Evolutionary conservation across 2,113 vertebrate species (phyloP).

Genomic region (Steatornis caripensis): DNA sequence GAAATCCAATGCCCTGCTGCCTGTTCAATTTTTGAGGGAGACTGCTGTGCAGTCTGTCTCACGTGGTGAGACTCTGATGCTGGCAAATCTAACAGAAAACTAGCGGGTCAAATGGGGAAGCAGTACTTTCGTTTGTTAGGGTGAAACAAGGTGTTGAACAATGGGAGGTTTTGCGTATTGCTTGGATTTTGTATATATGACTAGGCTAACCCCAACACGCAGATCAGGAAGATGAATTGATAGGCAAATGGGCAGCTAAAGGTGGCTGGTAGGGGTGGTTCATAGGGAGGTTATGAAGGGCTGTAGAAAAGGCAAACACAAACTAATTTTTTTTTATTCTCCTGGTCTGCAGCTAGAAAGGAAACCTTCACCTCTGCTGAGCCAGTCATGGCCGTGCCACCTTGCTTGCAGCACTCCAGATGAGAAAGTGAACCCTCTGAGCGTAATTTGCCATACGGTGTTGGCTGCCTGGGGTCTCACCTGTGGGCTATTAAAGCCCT

Average conservation of each 20-base stretch:
- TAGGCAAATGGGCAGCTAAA: not conserved
- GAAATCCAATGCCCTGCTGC: not conserved
- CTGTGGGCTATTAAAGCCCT: not conserved
- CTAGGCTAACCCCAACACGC: too few species aligned
- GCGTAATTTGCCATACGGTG: not conserved
- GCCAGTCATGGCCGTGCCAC: not conserved
- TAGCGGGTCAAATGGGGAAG: not conserved
- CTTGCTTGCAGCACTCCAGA: not conserved
- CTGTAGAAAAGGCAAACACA: not conserved
- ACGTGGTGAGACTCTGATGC: not conserved
- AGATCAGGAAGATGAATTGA: not conserved
- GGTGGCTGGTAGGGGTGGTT: not conserved
- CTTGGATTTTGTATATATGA: not conserved
- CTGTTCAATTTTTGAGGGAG: not conserved
- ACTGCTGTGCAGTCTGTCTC: not conserved
- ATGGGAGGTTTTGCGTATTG: not conserved
- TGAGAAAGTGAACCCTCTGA: not conserved
- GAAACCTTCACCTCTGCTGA: not conserved
- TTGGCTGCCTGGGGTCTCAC: fast-evolving
- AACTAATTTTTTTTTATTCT: not conserved
- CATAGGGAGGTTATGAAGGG: not conserved
- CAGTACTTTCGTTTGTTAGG: not conserved
- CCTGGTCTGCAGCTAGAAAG: not conserved
- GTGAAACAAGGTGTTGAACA: not conserved
- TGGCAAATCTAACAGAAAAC: not conserved